These are phyloP conservation scores for Ceratitis capitata DNA, from an alignment of 1,140 invertebrate genomes.

Conservation along the genomic window DNA sequence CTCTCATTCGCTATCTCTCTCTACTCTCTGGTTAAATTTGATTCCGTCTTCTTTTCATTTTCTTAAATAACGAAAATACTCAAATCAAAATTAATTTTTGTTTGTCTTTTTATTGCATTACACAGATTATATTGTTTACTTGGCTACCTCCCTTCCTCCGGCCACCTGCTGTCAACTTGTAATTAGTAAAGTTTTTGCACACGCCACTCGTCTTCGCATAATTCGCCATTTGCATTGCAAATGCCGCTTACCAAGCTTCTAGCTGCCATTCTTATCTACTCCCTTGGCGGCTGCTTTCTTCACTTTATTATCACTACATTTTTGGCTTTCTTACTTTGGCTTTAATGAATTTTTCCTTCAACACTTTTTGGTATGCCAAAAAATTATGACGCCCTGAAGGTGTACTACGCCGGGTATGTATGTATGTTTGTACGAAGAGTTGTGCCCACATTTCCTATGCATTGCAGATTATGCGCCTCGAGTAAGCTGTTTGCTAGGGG, in stretches of 20 bases:
- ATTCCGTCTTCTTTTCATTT: background rate
- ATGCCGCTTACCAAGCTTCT: background rate
- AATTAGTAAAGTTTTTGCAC: slow-evolving; percentile 36
- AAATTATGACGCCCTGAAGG: background rate
- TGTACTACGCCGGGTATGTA: too few relatives aligned
- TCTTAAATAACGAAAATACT: background rate
- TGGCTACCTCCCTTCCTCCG: background rate
- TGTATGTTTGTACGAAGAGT: background rate
- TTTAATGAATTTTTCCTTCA: slow-evolving; percentile 10
- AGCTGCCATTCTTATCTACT: background rate
- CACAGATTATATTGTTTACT: slow-evolving; percentile 15
- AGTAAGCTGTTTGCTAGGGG: too few relatives aligned
- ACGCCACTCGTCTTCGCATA: background rate
- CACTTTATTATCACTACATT: slow-evolving; percentile 7
- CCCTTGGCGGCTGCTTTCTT: background rate
- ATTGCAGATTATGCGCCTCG: slow-evolving; percentile 10
- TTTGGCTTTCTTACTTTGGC: background rate
- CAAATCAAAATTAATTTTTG: background rate
- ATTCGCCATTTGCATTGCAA: slow-evolving; percentile 7
- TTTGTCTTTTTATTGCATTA: slow-evolving; percentile 2
- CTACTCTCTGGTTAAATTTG: background rate
- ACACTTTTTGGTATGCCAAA: background rate
- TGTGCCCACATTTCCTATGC: slow-evolving; percentile 18
- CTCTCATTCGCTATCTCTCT: background rate
- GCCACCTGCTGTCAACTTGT: background rate